A percentile compares a stretch with the other conserved stretches of the same genome.
These are phyloP conservation scores for Nylanderia fulva DNA, from an alignment of 1,140 invertebrate genomes.

Conservation along the genomic window DNA sequence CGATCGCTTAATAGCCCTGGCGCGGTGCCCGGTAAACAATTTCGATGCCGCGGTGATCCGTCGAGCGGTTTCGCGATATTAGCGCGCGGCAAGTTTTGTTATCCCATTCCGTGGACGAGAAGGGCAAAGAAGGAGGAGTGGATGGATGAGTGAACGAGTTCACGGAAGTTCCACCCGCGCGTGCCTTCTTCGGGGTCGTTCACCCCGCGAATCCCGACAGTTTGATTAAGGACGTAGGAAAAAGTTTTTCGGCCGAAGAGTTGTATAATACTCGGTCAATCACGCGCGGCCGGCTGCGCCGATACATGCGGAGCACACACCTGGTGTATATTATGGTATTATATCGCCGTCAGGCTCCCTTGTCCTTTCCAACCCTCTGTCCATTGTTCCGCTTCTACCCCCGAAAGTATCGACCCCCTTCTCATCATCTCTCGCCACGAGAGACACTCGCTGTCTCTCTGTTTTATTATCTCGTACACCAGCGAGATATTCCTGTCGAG, in stretches of 20 bases:
- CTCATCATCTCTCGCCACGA: neutral
- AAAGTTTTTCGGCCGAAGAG: neutral
- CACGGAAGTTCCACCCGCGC: conserved; percentile 10
- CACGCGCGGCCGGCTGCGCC: neutral
- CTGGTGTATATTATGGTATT: conserved; percentile 29
- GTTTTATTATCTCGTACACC: conserved; percentile 39
- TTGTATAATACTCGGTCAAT: conserved; percentile 8
- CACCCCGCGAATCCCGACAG: conserved; percentile 21
- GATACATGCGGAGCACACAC: conserved; percentile 29
- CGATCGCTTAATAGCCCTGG: conserved; percentile 56
- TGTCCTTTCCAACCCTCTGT: conserved; percentile 35
- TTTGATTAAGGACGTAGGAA: conserved; percentile 27
- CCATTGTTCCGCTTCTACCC: conserved; percentile 5
- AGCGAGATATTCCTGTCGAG: conserved; percentile 22
- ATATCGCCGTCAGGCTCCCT: conserved; percentile 31
- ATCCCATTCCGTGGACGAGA: neutral
- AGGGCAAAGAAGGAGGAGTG: neutral
- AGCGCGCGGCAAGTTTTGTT: conserved; percentile 47
- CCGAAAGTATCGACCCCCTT: conserved; percentile 1
- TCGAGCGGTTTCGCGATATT: conserved; percentile 44
- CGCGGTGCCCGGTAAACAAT: conserved; percentile 53
- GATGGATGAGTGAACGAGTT: neutral
- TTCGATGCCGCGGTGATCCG: conserved; percentile 45
- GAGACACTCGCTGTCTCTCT: neutral
- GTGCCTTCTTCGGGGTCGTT: conserved; percentile 17